Conservation (phyloP, 2,888 invertebrate genomes). For the Terebella lapidaria region DNA sequence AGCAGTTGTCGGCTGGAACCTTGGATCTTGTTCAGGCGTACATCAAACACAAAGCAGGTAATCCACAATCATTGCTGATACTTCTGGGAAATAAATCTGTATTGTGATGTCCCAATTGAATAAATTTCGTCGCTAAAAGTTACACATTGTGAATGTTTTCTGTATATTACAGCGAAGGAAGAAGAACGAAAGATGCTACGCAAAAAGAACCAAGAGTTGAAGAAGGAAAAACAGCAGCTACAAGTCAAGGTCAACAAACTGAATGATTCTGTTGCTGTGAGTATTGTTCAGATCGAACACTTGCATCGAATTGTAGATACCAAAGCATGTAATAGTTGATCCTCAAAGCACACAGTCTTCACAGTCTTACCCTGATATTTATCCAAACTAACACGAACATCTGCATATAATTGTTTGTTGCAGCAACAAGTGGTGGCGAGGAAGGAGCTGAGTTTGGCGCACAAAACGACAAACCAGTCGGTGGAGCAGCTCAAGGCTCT, state of each 20-base stretch:
- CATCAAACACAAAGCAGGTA: constrained; percentile 42
- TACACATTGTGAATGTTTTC: too few relatives aligned
- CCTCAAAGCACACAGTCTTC: neutral
- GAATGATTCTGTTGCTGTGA: neutral
- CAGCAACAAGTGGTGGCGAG: constrained; percentile 1
- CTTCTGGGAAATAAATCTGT: too few relatives aligned
- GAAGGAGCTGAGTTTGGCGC: neutral
- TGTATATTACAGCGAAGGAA: neutral
- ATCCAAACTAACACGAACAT: too few relatives aligned
- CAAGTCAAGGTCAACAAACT: neutral
- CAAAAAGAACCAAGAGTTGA: neutral
- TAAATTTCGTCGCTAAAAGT: too few relatives aligned
- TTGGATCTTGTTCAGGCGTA: constrained; percentile 41
- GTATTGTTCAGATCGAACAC: neutral
- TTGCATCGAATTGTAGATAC: neutral
- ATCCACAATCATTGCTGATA: too few relatives aligned
- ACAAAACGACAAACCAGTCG: neutral
- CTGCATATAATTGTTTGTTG: neutral
- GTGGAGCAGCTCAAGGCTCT: neutral
- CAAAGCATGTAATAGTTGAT: neutral
- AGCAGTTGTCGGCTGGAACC: too few relatives aligned
- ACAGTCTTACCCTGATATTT: neutral
- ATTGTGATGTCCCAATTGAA: too few relatives aligned
- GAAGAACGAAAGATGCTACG: neutral
- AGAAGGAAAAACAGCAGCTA: neutral